Evolutionary conservation across 2,113 vertebrate species (phyloP), one percentile per base, ranked within the genome.

Genomic region (Madoqua kirkii): DNA sequence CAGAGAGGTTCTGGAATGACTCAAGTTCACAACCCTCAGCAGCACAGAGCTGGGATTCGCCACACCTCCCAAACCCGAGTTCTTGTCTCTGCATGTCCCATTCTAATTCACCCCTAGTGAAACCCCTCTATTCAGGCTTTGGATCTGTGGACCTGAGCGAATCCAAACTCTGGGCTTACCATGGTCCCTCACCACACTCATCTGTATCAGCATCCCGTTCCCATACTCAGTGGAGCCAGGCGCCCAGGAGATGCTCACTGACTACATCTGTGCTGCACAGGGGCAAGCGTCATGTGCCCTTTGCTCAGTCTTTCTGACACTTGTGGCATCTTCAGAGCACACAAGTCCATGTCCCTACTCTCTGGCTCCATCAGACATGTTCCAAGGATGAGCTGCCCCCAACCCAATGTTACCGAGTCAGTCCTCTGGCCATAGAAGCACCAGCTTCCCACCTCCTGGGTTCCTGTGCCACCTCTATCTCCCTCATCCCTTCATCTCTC

Each of bases 391-490:
- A 84, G 48, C 33, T 1, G 27, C 33, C 12, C 17, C 45, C 33
- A 45, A 12, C 23, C 57, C 36, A 1, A 40, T 17, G 29, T n/a
- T 9, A 0, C 25, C 0, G 19, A 19, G 71, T n/a, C 2, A 7
- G 17, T n/a, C 29, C 60, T 33, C 29, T 33, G 13, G 7, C 78
- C 6, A 0, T 0, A 1, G 1, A 0, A 50, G 55, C 2, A 5
- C 45, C 48, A 27, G 29, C 6, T n/a, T 27, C 50, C 11, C 16
- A 19, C 15, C n/a, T 59, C 27, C 52, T n/a, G n/a, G 45, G 29
- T 3, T 48, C 31, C 33, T 31, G 15, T 1, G 1, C 12, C 12
- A 33, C 52, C 54, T 23, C 50, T 23, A 14, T 60, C 45, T 45
- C 36, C 52, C 45, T 55, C 12, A 57, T 40, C 3, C 23, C 40